Evolutionary conservation across 2,797 vertebrate species (phyloP).

Genomic region (Muscicapa striata): DNA sequence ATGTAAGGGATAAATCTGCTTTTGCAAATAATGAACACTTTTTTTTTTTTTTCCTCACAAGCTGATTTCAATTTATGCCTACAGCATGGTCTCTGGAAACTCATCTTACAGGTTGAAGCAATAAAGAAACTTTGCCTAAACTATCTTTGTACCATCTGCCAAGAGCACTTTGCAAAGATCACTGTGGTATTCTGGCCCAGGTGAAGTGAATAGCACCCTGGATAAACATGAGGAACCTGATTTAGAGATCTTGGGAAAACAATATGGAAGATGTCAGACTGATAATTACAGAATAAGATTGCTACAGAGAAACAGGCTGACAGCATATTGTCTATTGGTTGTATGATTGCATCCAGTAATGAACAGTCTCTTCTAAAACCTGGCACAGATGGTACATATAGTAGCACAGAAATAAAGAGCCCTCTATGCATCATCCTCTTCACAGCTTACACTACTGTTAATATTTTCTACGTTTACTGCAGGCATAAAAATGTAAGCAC

Average conservation of each 20-base stretch:
- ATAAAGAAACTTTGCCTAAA: background rate
- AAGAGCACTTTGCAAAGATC: background rate
- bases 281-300: background rate
- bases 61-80: background rate
- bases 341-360: background rate
- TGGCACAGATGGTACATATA: background rate
- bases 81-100: background rate
- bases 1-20: background rate
- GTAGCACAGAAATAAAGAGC: background rate
- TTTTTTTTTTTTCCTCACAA: background rate
- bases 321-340: background rate
- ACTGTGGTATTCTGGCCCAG: background rate
- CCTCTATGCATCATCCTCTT: background rate
- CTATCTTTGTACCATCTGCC: background rate
- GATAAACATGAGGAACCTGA: background rate
- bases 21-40: background rate
- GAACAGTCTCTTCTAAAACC: background rate
- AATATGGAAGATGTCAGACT: background rate
- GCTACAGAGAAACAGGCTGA: background rate
- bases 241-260: background rate
- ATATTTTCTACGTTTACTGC: background rate
- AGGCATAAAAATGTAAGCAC: background rate
- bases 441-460: background rate
- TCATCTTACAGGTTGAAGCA: background rate
- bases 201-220: background rate